A percentile compares a stretch with the other conserved stretches of the same genome.
Evolutionary conservation across 2,888 invertebrate genomes (phyloP).

Genomic region (Bombylius major): DNA sequence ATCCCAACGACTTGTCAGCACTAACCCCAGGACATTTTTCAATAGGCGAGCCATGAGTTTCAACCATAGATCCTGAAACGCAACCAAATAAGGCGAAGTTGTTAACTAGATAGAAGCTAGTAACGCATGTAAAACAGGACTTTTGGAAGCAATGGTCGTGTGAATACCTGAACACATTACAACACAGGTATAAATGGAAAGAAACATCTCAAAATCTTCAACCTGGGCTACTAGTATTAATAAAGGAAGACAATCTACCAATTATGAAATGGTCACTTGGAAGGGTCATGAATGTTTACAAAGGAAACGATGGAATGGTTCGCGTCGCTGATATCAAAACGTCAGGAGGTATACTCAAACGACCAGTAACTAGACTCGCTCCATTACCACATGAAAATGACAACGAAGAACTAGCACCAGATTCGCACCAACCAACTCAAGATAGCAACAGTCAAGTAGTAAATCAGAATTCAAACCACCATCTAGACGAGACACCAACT

Average conservation of each 20-base stretch:
- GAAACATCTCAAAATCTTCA: neutral
- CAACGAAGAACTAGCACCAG: too few species aligned
- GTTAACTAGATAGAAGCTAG: too few species aligned
- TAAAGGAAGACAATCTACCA: neutral
- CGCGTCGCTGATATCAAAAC: constrained; percentile 2
- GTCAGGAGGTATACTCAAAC: neutral
- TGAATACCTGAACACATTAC: neutral
- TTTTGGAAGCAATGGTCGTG: too few species aligned
- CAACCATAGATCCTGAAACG: too few species aligned
- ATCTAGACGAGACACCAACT: neutral
- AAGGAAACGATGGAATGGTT: constrained; percentile 16
- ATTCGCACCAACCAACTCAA: too few species aligned
- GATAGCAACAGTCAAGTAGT: neutral
- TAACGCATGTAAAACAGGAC: too few species aligned
- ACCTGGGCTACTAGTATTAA: neutral
- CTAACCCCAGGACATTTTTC: too few species aligned
- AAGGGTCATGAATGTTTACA: constrained; percentile 10
- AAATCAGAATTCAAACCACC: neutral
- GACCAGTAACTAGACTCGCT: neutral
- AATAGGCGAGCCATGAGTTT: too few species aligned
- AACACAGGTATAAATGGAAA: neutral
- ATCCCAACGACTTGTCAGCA: too few species aligned
- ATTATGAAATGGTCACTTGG: neutral
- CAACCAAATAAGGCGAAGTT: too few species aligned
- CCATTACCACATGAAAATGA: neutral